Evolutionary conservation across 2,888 invertebrate genomes (phyloP).

Genomic region (Lithodes maja): DNA sequence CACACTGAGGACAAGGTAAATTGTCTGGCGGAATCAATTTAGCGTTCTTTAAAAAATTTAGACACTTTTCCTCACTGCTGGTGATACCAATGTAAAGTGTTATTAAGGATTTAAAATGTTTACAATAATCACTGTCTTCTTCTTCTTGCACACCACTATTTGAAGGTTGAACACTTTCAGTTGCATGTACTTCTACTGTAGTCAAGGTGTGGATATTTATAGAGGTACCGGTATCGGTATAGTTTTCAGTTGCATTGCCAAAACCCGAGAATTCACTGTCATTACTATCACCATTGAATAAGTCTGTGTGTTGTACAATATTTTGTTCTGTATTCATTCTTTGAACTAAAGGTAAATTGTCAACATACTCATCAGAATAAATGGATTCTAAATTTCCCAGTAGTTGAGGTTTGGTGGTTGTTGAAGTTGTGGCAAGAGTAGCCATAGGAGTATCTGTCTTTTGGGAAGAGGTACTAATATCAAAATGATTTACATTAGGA

Average conservation of each 20-base stretch:
- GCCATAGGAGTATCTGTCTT: background rate
- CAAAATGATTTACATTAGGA: background rate
- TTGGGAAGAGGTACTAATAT: background rate
- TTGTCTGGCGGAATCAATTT: background rate
- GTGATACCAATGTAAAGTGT: background rate
- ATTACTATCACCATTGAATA: background rate
- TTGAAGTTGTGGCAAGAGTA: too few relatives aligned
- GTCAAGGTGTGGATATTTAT: background rate
- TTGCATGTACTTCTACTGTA: background rate
- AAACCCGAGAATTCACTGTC: background rate
- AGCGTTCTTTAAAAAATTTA: background rate
- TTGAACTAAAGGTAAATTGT: background rate
- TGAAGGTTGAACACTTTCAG: background rate
- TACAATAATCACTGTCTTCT: background rate
- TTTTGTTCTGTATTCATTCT: background rate
- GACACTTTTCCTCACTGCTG: background rate
- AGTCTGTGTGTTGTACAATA: background rate
- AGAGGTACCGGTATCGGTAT: background rate
- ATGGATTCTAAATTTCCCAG: background rate
- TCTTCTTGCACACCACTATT: background rate
- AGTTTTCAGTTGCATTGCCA: background rate
- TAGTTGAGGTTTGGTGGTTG: background rate
- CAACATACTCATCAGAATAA: background rate
- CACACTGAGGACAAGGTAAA: background rate
- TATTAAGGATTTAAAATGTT: background rate